phyloP scores from a whole-genome alignment of 2,113 vertebrate genomes.

The Myotis lucifugus region DNA sequence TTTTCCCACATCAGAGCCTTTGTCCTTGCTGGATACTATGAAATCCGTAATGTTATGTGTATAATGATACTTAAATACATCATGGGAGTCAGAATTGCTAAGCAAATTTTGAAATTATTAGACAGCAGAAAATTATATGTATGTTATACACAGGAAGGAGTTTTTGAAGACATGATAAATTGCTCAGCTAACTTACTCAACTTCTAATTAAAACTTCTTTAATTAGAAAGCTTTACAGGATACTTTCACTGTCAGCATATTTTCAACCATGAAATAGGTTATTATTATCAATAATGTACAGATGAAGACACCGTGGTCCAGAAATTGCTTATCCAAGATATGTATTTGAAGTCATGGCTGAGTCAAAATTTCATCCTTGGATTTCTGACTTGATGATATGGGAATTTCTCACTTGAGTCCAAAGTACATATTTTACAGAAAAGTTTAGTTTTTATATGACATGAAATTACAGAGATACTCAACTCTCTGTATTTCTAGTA shows the following conservation, averaged over 20 bases:
- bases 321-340: neutral
- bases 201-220: neutral
- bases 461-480: neutral
- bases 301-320: neutral
- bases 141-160: neutral
- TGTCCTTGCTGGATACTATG: neutral
- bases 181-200: neutral
- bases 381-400: neutral
- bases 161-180: neutral
- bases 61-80: neutral
- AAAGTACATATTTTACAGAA: neutral
- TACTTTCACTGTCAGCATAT: neutral
- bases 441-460: neutral
- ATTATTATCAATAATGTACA: neutral
- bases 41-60: neutral
- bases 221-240: neutral
- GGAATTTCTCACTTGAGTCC: neutral
- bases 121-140: neutral
- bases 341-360: neutral
- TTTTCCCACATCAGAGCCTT: neutral
- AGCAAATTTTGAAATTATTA: constrained; percentile 8
- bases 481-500: neutral
- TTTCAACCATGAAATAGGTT: neutral
- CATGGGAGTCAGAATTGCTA: neutral
- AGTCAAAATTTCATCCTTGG: neutral